Evolutionary conservation across 2,113 vertebrate genomes (phyloP), one percentile per base, ranked within the genome.

Genomic region (Oxygymnocypris stewartii): DNA sequence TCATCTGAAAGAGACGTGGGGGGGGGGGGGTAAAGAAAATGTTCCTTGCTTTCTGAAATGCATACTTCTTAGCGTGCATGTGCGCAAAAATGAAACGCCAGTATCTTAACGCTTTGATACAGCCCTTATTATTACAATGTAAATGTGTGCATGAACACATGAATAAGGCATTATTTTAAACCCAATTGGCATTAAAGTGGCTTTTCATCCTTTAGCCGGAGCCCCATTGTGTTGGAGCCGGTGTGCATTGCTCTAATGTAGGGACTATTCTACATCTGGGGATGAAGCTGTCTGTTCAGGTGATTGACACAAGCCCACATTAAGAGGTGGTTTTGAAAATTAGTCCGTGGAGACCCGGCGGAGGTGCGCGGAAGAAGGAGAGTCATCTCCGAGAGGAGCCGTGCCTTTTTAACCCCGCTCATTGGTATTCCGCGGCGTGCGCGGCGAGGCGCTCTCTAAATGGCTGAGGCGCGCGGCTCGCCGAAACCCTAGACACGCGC

Each of bases 291-390:
- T 99, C 98, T 98, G 96, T 99, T 99, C 97, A 96, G 96, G 96
- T 99, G 98, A 99, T 99, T 99, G 98, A 99, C 98, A 99, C 95
- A 93, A 97, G 97, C 97, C 96, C 96, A 98, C 97, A 98, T 99
- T 99, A 99, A 97, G 97, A 97, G 97, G 97, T 98, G 97, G 97
- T 99, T 99, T 97, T 96, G 97, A 97, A 99, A 99, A 99, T 99
- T 97, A 99, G 98, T 98, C 98, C 97, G 94, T 96, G 95, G 97
- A 98, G 98, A 98, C 98, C 96, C 95, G 96, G 97, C 95, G 96
- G 96, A 97, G 97, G 96, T 95, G 96, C 94, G 96, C 96, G 94
- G 96, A 96, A 96, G 97, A 95, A 96, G 97, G 96, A 98, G 96
- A 96, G 96, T 95, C 96, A 95, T 96, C 97, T 98, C 97, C 95